Base-by-base conservation (phyloP, 2,113 vertebrate genomes). In the Aplodontia rufa region DNA sequence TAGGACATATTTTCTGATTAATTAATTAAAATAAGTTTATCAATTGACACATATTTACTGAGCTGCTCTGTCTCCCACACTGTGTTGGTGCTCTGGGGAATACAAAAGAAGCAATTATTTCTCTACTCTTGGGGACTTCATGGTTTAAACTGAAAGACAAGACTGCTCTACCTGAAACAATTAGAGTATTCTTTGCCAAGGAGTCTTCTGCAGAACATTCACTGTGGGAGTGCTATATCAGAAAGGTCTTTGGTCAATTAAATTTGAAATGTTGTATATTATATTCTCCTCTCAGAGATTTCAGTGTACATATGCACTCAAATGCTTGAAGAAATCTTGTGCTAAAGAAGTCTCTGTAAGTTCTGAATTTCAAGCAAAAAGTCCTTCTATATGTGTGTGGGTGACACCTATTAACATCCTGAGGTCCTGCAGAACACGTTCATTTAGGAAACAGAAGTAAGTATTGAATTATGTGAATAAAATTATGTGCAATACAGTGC, bases 91-190 rank as follows among this genome's bases (percentile, higher is more conserved):
- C 12, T 45, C 35, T 82, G 30, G 55, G n/a, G 49, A 60, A 62
- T 88, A 82, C 58, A n/a, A 75, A 92, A 93, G 58, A 62, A 60
- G 28, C 42, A 19, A 12, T 91, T 93, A 80, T 90, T 81, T 85
- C 71, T 94, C 5, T 96, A 0, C 51, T 90, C n/a, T 76, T 45
- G 9, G 28, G 32, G 4, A 75, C 76, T 87, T 95, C 26, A 62
- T 74, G n/a, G 24, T 94, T 95, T 91, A 88, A 96, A 74, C 47
- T 78, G 79, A 62, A 82, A 79, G 82, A 74, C 40, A 93, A 86
- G 42, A 24, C 42, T 93, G 49, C 37, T 22, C 16, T 24, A 72
- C 53, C 66, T 78, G 40, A 81, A 85, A 78, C 22, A 78, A 88
- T 95, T 71, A 95, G 30, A 66, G 24, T 5, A 5, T 30, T 82